Evolutionary conservation across 2,888 invertebrate genomes (phyloP).

Genomic region (Drosophila eohydei): DNA sequence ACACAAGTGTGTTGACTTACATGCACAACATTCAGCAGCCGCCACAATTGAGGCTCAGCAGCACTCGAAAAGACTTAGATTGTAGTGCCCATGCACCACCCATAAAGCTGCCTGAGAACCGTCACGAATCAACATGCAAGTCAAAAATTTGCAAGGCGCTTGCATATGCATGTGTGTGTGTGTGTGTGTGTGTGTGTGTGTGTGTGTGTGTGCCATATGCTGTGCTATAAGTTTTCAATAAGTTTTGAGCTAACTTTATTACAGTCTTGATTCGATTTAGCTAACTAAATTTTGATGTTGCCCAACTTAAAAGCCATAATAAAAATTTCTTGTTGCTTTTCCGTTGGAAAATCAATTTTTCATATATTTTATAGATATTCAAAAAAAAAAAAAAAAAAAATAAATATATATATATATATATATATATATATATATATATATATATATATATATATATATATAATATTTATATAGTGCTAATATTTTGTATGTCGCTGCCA

Average conservation of each 20-base stretch:
- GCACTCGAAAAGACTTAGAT: slow-evolving; percentile 13
- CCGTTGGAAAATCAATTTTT: neutral
- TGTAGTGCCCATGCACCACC: neutral
- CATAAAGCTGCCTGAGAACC: neutral
- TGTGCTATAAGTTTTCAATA: slow-evolving; percentile 1
- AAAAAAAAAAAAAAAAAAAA: too few relatives aligned
- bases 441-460: too few relatives aligned
- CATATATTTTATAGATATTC: neutral
- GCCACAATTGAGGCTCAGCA: slow-evolving; percentile 17
- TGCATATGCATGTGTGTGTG: neutral
- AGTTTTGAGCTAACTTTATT: slow-evolving; percentile 1
- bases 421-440: too few relatives aligned
- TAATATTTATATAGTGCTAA: too few relatives aligned
- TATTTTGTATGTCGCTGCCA: too few relatives aligned
- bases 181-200: neutral
- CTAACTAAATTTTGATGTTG: neutral
- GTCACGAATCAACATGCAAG: slow-evolving; percentile 37
- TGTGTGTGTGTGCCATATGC: neutral
- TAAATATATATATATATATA: too few relatives aligned
- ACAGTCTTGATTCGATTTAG: neutral
- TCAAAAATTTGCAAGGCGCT: slow-evolving; percentile 6
- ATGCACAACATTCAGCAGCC: slow-evolving; percentile 19
- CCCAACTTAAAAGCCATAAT: neutral
- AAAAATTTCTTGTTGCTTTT: neutral
- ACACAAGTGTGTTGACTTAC: slow-evolving; percentile 58